Evolutionary conservation across 37 sponge, comb jelly and placozoan species (phyloP), one percentile per base, ranked within the genome.

Genomic region (Diacarnus erythraeanus): DNA sequence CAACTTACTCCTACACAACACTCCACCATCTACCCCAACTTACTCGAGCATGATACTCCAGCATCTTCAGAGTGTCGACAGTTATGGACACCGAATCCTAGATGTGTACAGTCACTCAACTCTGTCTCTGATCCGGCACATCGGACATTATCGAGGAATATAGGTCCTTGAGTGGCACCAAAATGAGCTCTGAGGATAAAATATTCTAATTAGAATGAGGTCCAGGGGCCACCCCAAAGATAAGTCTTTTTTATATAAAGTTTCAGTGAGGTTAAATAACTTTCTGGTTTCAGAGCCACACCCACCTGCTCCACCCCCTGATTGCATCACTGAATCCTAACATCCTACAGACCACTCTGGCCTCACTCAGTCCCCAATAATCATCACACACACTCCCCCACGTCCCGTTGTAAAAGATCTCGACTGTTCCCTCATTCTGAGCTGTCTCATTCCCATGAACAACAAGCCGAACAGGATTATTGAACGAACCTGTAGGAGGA

Each of bases 311-410:
- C 66, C 66, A 65, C 31, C 34, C 66, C 9, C 61, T 27, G 9
- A 84, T 61, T 37, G 76, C 84, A 0, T 43, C 60, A 0, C 30
- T 20, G 47, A 34, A 84, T 23, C 84, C 84, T 33, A 84, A 78
- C 84, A 77, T 76, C 31, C 60, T 25, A 73, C 89, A 92, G 1
- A 84, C 74, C 9, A 93, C 93, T 4, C 27, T 57, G 58, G 89
- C 89, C 72, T 84, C 90, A 31, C 37, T 27, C 12, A 84, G 30
- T 59, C 80, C 83, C 81, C 81, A 93, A 33, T 23, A 40, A 66
- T 77, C 75, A 39, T 84, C 76, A 78, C 93, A 93, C 27, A 93
- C 76, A 30, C 82, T 78, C 20, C 89, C 89, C 93, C 93, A 93
- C 34, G 61, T 69, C 25, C 86, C 89, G n/a, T 64, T 37, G 43